Percentiles rank a stretch among this genome's conserved stretches.
These are phyloP conservation scores for Atherinomorus stipes DNA, from an alignment of 2,113 vertebrate genomes.

Conservation along the genomic window DNA sequence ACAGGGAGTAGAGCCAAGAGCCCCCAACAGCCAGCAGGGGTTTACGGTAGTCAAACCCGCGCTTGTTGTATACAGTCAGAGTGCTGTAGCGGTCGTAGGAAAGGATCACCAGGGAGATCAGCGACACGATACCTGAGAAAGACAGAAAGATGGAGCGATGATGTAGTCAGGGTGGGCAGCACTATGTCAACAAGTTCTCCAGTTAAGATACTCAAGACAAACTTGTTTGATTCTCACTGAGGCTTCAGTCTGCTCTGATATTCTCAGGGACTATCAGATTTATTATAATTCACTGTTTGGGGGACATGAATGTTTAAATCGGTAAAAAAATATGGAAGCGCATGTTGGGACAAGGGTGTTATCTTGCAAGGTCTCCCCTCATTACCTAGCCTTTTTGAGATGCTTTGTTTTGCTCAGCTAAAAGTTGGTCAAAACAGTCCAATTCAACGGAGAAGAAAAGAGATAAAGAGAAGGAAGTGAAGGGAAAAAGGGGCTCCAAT, in stretches of 20 bases:
- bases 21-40: constrained; percentile 85
- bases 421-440: neutral
- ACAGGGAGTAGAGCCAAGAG: constrained; percentile 89
- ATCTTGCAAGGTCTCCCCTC: too few species aligned
- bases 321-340: too few species aligned
- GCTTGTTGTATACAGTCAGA: constrained; percentile 87
- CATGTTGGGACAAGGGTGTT: too few species aligned
- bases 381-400: neutral
- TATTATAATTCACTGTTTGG: neutral
- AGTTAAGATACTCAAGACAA: neutral
- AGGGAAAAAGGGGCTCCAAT: neutral
- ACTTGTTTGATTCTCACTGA: neutral
- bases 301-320: too few species aligned
- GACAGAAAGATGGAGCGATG: constrained; percentile 20
- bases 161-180: neutral
- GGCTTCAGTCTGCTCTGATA: neutral
- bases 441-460: neutral
- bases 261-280: constrained; percentile 1
- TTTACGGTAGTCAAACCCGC: constrained; percentile 79
- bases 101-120: constrained; percentile 89
- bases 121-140: constrained; percentile 88
- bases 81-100: constrained; percentile 92
- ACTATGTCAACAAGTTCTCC: too few species aligned
- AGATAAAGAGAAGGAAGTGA: neutral
- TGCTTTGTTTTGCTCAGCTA: neutral